A percentile compares a stretch with the other conserved stretches of the same genome.
phyloP scores from a whole-genome alignment of 2,888 invertebrate genomes.

The Drosophila basisetae region DNA sequence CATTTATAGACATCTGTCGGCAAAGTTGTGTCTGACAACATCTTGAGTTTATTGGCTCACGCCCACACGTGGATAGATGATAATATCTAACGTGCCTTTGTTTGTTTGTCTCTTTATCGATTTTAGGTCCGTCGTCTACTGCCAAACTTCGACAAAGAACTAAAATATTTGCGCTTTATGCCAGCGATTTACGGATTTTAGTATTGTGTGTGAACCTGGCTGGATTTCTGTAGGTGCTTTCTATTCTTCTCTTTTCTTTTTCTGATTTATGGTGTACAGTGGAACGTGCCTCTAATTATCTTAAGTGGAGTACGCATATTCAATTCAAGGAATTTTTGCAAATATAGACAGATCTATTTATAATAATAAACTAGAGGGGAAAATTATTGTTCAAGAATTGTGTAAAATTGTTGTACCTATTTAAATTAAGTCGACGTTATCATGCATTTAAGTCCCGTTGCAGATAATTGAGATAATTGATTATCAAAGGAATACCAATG shows the following conservation, averaged over 20 bases:
- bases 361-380: neutral
- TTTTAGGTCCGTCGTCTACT: slow-evolving; percentile 25
- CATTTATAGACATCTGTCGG: slow-evolving; percentile 51
- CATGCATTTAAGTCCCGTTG: neutral
- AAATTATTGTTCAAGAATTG: neutral
- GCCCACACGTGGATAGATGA: slow-evolving; percentile 23
- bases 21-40: slow-evolving; percentile 53
- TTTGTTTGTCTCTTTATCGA: slow-evolving; percentile 51
- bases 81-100: slow-evolving; percentile 30
- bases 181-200: slow-evolving; percentile 41
- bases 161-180: slow-evolving; percentile 52
- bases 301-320: slow-evolving; percentile 30
- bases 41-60: slow-evolving; percentile 13
- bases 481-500: neutral
- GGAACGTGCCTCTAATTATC: slow-evolving; percentile 59
- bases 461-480: slow-evolving; percentile 20
- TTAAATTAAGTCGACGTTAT: slow-evolving; percentile 1
- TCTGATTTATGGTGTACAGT: slow-evolving; percentile 39
- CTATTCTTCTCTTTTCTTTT: neutral
- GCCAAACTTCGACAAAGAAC: slow-evolving; percentile 10
- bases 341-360: slow-evolving; percentile 19
- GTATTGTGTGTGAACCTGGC: slow-evolving; percentile 18
- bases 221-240: slow-evolving; percentile 38
- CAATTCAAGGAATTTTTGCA: neutral
- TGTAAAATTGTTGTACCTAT: neutral